These are phyloP conservation scores for Drosophila neotestacea DNA, from an alignment of 2,888 invertebrate genomes.

Conservation along the genomic window DNA sequence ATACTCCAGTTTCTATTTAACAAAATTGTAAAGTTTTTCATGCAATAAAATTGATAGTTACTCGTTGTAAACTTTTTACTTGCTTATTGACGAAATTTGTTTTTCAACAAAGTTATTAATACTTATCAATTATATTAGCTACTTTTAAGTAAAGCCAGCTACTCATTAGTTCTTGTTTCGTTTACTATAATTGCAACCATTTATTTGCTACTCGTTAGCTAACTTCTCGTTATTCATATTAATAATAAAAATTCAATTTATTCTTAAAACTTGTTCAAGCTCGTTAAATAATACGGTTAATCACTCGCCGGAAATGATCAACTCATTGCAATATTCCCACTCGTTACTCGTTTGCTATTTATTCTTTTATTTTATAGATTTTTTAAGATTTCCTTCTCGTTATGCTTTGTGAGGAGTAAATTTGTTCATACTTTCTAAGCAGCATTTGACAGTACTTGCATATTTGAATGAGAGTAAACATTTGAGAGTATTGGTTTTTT, in stretches of 20 bases:
- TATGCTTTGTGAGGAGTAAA: neutral
- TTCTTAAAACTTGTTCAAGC: no score
- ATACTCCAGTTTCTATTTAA: neutral
- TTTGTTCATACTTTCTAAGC: constrained; percentile 2
- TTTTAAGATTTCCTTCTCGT: neutral
- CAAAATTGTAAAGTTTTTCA: neutral
- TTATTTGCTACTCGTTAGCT: no score
- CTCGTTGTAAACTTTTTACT: neutral
- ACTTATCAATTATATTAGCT: no score
- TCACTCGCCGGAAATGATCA: no score
- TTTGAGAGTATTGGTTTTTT: neutral
- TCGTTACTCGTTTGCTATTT: neutral
- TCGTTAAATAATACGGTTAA: no score
- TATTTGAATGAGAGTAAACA: neutral
- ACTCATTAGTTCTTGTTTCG: no score
- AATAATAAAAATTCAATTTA: no score
- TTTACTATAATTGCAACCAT: no score
- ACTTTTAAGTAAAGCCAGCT: no score
- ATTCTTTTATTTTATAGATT: neutral
- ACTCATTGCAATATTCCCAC: neutral
- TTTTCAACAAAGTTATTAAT: no score
- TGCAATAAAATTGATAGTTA: neutral
- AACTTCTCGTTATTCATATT: no score
- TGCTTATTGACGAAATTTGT: no score
- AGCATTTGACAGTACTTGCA: constrained; percentile 19